Conservation (phyloP, 2,113 vertebrate genomes). For the Notechis scutatus region DNA sequence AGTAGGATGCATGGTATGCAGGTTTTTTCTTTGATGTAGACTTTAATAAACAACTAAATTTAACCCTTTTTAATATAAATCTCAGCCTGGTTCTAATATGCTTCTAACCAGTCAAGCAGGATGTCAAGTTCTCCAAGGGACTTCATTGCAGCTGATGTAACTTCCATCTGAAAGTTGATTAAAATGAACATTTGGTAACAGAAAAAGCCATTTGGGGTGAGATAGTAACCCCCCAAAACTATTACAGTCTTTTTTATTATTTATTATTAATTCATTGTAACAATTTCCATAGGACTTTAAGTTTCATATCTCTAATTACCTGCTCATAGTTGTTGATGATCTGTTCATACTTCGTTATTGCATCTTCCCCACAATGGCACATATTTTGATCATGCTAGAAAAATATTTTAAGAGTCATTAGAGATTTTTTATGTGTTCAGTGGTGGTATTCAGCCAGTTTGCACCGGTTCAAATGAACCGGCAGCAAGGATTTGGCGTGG, state of each 20-base stretch:
- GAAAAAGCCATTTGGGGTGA: accelerated
- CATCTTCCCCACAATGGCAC: constrained; percentile 60
- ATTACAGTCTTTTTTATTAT: neutral
- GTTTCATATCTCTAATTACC: constrained; percentile 23
- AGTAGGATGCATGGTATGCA: neutral
- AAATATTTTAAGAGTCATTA: neutral
- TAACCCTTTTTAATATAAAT: neutral
- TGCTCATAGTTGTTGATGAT: constrained; percentile 61
- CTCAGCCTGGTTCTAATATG: neutral
- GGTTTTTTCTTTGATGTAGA: neutral
- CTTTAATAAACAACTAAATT: neutral
- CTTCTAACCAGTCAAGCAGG: constrained; percentile 83
- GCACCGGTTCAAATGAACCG: too few species aligned
- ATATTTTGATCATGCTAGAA: constrained; percentile 38
- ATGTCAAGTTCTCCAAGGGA: constrained; percentile 86
- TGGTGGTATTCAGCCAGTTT: too few species aligned
- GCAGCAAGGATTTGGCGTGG: too few species aligned
- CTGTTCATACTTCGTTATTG: constrained; percentile 48
- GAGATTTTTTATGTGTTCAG: neutral
- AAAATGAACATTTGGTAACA: neutral
- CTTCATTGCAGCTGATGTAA: constrained; percentile 74
- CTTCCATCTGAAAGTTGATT: constrained; percentile 71
- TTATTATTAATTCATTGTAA: neutral
- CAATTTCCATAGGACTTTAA: neutral
- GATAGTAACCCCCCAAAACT: neutral